Conservation (phyloP, 2,113 vertebrate genomes). For the Electrona antarctica region DNA sequence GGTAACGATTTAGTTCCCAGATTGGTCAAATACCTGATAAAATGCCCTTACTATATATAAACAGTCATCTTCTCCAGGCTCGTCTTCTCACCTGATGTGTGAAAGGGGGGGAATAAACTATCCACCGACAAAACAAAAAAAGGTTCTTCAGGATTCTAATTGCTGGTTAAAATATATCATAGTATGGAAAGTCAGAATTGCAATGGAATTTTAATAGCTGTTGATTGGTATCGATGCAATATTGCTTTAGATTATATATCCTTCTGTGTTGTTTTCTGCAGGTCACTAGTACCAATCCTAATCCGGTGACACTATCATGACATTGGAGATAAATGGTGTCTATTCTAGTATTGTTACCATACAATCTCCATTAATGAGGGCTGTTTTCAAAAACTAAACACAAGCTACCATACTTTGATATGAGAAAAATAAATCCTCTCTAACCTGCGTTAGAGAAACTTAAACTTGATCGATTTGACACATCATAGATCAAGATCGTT, state of each 20-base stretch:
- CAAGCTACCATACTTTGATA: slow-evolving; percentile 33
- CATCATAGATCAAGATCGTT: neutral
- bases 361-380: neutral
- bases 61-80: neutral
- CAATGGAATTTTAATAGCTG: neutral
- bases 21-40: too few relatives aligned
- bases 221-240: neutral
- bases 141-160: neutral
- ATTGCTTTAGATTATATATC: neutral
- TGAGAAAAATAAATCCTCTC: slow-evolving; percentile 11
- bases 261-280: neutral
- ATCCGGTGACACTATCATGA: neutral
- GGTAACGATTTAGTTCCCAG: too few relatives aligned
- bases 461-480: neutral
- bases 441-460: neutral
- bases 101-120: neutral
- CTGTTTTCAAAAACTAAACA: neutral
- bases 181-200: neutral
- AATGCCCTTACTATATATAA: too few relatives aligned
- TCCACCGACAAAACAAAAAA: neutral
- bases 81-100: neutral
- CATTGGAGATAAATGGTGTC: neutral
- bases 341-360: neutral
- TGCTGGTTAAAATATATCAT: neutral
- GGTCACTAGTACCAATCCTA: neutral